phyloP scores from a whole-genome alignment of 2,888 invertebrate species.

The Eutolmus rufibarbis region DNA sequence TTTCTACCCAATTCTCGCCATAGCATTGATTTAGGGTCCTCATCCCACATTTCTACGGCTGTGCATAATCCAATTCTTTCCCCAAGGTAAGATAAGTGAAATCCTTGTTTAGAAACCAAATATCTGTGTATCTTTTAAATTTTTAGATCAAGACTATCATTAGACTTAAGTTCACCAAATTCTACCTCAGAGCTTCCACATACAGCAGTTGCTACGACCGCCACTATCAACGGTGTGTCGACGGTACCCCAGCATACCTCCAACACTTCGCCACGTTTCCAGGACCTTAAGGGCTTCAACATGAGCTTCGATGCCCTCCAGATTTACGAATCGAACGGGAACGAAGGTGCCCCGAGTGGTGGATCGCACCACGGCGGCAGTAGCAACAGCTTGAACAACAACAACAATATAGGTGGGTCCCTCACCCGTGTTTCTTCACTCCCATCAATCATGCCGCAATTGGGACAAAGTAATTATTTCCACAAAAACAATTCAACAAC shows the following conservation, averaged over 20 bases:
- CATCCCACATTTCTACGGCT: slow-evolving; percentile 63
- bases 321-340: slow-evolving; percentile 46
- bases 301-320: slow-evolving; percentile 46
- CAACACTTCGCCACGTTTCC: slow-evolving; percentile 45
- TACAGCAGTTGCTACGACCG: background rate
- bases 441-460: slow-evolving; percentile 48
- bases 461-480: background rate
- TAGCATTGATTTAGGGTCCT: slow-evolving; percentile 73
- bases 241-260: slow-evolving; percentile 3
- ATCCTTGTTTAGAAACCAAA: background rate
- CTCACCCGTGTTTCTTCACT: slow-evolving; percentile 50
- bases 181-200: slow-evolving; percentile 50
- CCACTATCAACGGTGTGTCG: background rate
- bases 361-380: background rate
- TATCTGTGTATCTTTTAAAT: background rate
- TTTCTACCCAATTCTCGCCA: slow-evolving; percentile 72
- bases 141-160: slow-evolving; percentile 55
- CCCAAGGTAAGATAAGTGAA: slow-evolving; percentile 51
- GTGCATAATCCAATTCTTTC: slow-evolving; percentile 49
- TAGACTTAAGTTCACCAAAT: slow-evolving; percentile 55
- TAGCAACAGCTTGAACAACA: slow-evolving; percentile 46
- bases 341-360: slow-evolving; percentile 7
- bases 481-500: background rate
- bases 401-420: slow-evolving; percentile 47
- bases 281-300: slow-evolving; percentile 48